Conservation (phyloP, 2,113 vertebrate species). For the Neolamprologus hecqui region DNA sequence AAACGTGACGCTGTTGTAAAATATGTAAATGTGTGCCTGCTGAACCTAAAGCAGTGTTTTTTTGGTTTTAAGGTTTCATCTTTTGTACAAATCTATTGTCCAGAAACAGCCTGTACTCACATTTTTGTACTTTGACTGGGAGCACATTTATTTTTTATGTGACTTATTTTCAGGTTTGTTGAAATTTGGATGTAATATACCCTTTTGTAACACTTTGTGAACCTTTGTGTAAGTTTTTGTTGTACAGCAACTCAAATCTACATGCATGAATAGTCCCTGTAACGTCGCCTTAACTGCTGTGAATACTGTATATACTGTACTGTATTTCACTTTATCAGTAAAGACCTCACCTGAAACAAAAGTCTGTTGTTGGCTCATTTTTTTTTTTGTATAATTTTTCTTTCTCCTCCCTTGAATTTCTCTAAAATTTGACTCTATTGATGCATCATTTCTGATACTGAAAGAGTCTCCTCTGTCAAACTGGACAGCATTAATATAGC, state of each 20-base stretch:
- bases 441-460: neutral
- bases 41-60: constrained; percentile 58
- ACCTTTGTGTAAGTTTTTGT: constrained; percentile 53
- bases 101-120: constrained; percentile 65
- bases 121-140: constrained; percentile 71
- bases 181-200: constrained; percentile 61
- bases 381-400: neutral
- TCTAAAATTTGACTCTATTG: neutral
- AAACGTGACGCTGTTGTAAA: constrained; percentile 2
- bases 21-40: constrained; percentile 51
- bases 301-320: constrained; percentile 69
- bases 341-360: constrained; percentile 52
- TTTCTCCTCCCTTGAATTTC: neutral
- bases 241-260: constrained; percentile 63
- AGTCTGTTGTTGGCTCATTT: neutral
- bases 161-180: constrained; percentile 63
- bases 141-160: constrained; percentile 65
- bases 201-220: constrained; percentile 72
- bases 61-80: constrained; percentile 37
- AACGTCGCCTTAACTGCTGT: constrained; percentile 61
- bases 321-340: constrained; percentile 68
- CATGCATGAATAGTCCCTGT: constrained; percentile 69
- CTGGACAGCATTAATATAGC: neutral
- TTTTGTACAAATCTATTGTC: constrained; percentile 11
- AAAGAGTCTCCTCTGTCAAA: neutral